Percentiles rank a stretch among this genome's conserved stretches.
phyloP scores from a whole-genome alignment of 2,113 vertebrate species.

The Struthio camelus region DNA sequence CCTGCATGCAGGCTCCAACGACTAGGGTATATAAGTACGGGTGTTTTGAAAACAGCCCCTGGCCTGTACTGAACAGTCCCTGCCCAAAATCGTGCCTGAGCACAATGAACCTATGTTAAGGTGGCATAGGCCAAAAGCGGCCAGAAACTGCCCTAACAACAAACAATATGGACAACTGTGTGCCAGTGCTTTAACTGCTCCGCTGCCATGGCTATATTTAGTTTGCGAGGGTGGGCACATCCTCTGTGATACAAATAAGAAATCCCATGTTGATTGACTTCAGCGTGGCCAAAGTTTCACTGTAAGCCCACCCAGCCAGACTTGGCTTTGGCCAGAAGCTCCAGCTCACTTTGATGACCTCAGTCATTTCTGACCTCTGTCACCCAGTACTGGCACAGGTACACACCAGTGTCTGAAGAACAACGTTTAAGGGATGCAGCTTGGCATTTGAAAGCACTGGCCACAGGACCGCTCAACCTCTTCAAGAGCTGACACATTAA shows the following conservation, averaged over 20 bases:
- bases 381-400: background rate
- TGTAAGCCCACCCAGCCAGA: background rate
- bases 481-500: background rate
- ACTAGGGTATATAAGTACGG: background rate
- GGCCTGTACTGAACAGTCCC: background rate
- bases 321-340: background rate
- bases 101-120: background rate
- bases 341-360: rapidly evolving
- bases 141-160: background rate
- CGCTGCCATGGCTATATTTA: background rate
- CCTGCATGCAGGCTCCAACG: background rate
- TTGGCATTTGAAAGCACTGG: background rate
- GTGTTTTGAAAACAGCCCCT: background rate
- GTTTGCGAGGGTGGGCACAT: background rate
- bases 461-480: background rate
- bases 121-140: background rate
- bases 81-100: background rate
- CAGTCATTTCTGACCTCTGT: background rate
- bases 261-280: background rate
- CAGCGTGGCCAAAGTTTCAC: background rate
- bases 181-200: background rate
- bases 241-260: background rate
- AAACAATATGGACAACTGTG: background rate
- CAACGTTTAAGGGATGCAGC: background rate
- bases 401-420: background rate